Conservation (phyloP, 2,797 vertebrate species). For the Chrosomus eos region DNA sequence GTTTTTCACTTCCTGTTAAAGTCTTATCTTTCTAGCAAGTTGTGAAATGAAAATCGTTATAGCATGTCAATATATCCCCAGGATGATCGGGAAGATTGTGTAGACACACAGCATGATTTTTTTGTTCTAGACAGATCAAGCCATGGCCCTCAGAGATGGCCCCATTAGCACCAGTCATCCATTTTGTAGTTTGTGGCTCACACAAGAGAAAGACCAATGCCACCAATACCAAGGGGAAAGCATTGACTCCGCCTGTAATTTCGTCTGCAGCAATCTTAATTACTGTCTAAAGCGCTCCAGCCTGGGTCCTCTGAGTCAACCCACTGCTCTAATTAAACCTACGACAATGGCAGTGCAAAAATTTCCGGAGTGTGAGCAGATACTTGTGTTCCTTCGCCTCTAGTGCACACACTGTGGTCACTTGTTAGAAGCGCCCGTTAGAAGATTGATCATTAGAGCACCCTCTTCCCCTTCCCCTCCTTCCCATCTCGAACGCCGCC, state of each 20-base stretch:
- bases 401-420: slow-evolving; percentile 60
- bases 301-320: slow-evolving; percentile 68
- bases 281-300: slow-evolving; percentile 74
- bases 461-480: not conserved
- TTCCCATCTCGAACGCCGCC: slow-evolving; percentile 71
- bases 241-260: slow-evolving; percentile 52
- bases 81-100: slow-evolving; percentile 42
- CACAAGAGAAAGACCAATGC: slow-evolving; percentile 41
- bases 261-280: slow-evolving; percentile 67
- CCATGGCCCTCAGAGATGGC: slow-evolving; percentile 43
- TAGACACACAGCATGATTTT: slow-evolving; percentile 37
- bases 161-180: slow-evolving; percentile 61
- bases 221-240: slow-evolving; percentile 45
- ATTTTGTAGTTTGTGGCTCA: slow-evolving; percentile 72
- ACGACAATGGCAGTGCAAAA: slow-evolving; percentile 19
- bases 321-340: slow-evolving; percentile 78
- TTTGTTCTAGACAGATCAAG: slow-evolving; percentile 48
- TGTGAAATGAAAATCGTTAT: slow-evolving; percentile 45
- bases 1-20: slow-evolving; percentile 29
- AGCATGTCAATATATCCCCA: slow-evolving; percentile 44
- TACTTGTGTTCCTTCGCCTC: slow-evolving; percentile 19
- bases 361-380: slow-evolving; percentile 25
- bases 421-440: slow-evolving; percentile 77
- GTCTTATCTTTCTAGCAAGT: slow-evolving; percentile 33
- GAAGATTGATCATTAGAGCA: slow-evolving; percentile 72